Percentiles rank a stretch among this genome's conserved stretches.
Evolutionary conservation across 2,888 invertebrate genomes (phyloP).

Genomic region (Oligia fasciuncula): DNA sequence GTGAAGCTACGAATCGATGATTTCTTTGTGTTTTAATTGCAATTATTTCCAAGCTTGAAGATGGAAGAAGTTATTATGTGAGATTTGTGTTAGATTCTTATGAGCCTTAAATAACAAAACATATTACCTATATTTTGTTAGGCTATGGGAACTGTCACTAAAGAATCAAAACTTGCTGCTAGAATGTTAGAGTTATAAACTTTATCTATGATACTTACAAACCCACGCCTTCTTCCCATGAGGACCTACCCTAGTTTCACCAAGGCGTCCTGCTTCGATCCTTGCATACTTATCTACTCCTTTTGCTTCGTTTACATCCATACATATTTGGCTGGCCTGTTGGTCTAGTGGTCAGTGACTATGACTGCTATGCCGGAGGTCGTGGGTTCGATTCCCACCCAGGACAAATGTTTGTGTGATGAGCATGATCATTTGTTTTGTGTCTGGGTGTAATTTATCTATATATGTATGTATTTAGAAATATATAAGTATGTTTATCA

Average conservation of each 20-base stretch:
- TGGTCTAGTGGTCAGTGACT: too few species aligned
- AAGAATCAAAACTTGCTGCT: neutral
- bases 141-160: neutral
- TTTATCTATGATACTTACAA: neutral
- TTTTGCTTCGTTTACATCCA: neutral
- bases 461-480: too few species aligned
- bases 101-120: too few species aligned
- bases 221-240: neutral
- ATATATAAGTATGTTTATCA: too few species aligned
- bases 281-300: neutral
- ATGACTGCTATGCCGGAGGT: too few species aligned
- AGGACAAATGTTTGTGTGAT: too few species aligned
- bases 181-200: neutral
- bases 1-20: slow-evolving; percentile 46
- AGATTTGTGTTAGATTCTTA: slow-evolving; percentile 4
- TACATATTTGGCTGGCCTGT: too few species aligned
- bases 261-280: neutral
- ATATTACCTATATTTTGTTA: slow-evolving; percentile 3
- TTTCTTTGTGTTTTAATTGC: slow-evolving; percentile 59
- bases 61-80: slow-evolving; percentile 5
- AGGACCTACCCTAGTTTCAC: neutral
- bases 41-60: slow-evolving; percentile 51
- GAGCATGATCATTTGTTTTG: too few species aligned
- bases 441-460: too few species aligned
- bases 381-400: too few species aligned